Evolutionary conservation across 2,113 vertebrate species (phyloP), one percentile per base, ranked within the genome.

Genomic region (Agelaius phoeniceus): DNA sequence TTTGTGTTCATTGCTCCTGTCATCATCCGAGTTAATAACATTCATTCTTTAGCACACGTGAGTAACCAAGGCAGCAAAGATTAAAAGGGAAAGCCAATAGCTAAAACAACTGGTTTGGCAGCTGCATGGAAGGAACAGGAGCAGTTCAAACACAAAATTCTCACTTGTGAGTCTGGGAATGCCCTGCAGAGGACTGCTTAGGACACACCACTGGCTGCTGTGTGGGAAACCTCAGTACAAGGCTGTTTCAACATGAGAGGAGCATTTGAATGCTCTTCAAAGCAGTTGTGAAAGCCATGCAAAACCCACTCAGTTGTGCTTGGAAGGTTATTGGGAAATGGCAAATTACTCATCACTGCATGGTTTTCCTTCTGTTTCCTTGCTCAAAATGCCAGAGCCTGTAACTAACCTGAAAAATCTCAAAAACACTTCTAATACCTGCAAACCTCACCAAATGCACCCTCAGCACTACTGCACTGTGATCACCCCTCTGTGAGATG

Each of bases 51-150:
- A 87, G 37, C 41, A 78, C 66, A 73, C 2, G 13, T 61, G 93
- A 94, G 89, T 87, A 93, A 92, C 73, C 80, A 78, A 78, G 83
- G 66, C 48, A 87, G 73, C 37, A 54, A 72, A 94, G 85, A 97
- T 97, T 35, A 94, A 96, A 97, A 93, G 96, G 27, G 65, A 93
- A 96, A 94, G 88, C 69, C 27, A 23, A 90, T 84, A 93, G 83
- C 88, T 95, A 58, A 96, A 96, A 81, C 85, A 96, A 96, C 94
- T 90, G 94, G 94, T 94, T 96, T 96, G 96, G 94, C 93, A 96
- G 88, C 86, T 13, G 13, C 62, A 23, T 1, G 13, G 88, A 77
- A 88, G 73, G 85, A 94, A 84, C 10, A 49, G 94, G 93, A 94
- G 96, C 72, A 86, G 94, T 82, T 96, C 69, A 93, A 78, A 86